Percentiles rank a stretch among this genome's conserved stretches.
Conservation (phyloP, 2,888 invertebrate species). For the Cheilosia scutellata region DNA sequence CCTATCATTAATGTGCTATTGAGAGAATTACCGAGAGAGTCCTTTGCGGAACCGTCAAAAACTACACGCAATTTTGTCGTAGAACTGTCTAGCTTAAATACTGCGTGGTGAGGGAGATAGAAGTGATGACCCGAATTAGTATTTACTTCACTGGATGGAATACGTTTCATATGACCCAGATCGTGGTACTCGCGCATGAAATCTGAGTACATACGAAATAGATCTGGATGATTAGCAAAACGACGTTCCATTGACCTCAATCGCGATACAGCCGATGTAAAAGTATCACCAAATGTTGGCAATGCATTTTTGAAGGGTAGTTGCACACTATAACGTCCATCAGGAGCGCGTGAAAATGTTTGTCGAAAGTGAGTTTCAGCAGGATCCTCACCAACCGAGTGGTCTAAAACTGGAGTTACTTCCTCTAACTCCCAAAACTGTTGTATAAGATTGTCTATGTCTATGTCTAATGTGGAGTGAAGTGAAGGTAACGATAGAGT, state of each 20-base stretch:
- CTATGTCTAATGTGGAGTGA: background rate
- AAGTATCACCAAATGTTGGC: constrained; percentile 27
- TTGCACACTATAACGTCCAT: constrained; percentile 35
- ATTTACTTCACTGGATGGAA: constrained; percentile 4
- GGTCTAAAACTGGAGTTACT: background rate
- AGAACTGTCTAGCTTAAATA: constrained; percentile 20
- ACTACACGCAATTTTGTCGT: constrained; percentile 24
- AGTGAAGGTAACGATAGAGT: background rate
- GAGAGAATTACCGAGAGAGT: constrained; percentile 32
- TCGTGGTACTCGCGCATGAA: constrained; percentile 35
- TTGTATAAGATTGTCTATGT: background rate
- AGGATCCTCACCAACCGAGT: constrained; percentile 1
- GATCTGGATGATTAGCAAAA: background rate
- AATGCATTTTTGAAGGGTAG: constrained; percentile 30
- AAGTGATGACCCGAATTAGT: background rate
- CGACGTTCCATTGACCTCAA: constrained; percentile 9
- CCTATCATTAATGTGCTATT: constrained; percentile 41
- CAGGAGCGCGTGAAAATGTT: constrained; percentile 25
- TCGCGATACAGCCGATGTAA: constrained; percentile 13
- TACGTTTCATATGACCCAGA: constrained; percentile 26
- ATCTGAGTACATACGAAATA: constrained; percentile 10
- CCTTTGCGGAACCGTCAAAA: constrained; percentile 57
- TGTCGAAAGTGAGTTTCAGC: constrained; percentile 31
- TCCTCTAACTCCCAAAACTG: constrained; percentile 10
- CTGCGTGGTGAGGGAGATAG: constrained; percentile 32